Evolutionary conservation across 1,140 invertebrate species (phyloP).

Genomic region (Macrobrachium rosenbergii): DNA sequence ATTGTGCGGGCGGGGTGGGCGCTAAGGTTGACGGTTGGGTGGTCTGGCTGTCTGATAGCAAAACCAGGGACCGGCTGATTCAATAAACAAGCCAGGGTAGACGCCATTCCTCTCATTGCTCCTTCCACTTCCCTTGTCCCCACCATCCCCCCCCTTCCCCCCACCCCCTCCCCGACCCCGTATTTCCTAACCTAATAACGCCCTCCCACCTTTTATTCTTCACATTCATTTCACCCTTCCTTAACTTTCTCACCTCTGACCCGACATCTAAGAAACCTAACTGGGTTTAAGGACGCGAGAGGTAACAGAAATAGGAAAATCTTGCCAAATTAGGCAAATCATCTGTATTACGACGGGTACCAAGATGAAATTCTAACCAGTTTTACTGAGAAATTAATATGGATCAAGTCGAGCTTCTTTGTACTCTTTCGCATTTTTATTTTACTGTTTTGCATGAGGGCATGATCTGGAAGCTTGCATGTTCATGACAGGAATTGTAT

Average conservation of each 20-base stretch:
- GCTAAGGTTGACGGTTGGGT: conserved; percentile 46
- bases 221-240: background rate
- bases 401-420: too few relatives aligned
- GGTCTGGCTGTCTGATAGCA: conserved; percentile 59
- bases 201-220: background rate
- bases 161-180: background rate
- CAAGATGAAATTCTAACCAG: too few relatives aligned
- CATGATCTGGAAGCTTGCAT: too few relatives aligned
- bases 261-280: too few relatives aligned
- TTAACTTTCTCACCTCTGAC: background rate
- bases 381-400: too few relatives aligned
- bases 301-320: too few relatives aligned
- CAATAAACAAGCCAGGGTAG: conserved; percentile 53
- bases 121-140: background rate
- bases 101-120: conserved; percentile 16
- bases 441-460: too few relatives aligned
- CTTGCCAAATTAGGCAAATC: too few relatives aligned
- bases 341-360: too few relatives aligned
- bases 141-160: background rate
- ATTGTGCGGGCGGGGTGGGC: conserved; percentile 18
- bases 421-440: too few relatives aligned
- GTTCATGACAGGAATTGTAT: too few relatives aligned
- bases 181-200: background rate
- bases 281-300: too few relatives aligned
- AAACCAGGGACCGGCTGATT: conserved; percentile 58